These are phyloP conservation scores for Euura lappo DNA, from an alignment of 1,140 invertebrate genomes.

Conservation along the genomic window DNA sequence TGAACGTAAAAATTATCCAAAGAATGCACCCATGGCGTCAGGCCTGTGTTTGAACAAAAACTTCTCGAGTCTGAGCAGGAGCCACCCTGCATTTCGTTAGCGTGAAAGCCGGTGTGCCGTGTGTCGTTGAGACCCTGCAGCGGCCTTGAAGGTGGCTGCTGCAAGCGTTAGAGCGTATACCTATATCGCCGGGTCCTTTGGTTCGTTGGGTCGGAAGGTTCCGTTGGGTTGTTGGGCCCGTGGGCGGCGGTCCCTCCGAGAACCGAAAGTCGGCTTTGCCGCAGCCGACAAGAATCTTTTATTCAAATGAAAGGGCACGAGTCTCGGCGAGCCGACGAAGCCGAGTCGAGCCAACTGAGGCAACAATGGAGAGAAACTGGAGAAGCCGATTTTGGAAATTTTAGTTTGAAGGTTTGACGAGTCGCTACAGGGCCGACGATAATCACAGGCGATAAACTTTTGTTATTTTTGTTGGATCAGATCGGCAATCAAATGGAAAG, in stretches of 20 bases:
- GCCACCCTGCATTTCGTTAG: constrained; percentile 5
- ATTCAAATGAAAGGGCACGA: constrained; percentile 5
- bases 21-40: too few species aligned
- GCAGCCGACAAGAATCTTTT: constrained; percentile 6
- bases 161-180: background rate
- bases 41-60: too few species aligned
- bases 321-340: background rate
- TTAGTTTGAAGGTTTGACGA: too few species aligned
- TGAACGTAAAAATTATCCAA: too few species aligned
- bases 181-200: background rate
- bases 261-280: background rate
- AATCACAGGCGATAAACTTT: too few species aligned
- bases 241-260: background rate
- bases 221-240: background rate
- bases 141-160: background rate
- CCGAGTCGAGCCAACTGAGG: background rate
- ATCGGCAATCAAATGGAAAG: too few species aligned
- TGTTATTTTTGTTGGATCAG: too few species aligned
- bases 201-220: background rate
- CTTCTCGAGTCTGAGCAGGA: too few species aligned
- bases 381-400: background rate
- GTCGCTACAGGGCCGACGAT: too few species aligned
- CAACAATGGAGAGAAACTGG: background rate
- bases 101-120: background rate
- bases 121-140: constrained; percentile 3